Evolutionary conservation across 2,888 invertebrate genomes (phyloP).

Genomic region (Drosophila lacicola): DNA sequence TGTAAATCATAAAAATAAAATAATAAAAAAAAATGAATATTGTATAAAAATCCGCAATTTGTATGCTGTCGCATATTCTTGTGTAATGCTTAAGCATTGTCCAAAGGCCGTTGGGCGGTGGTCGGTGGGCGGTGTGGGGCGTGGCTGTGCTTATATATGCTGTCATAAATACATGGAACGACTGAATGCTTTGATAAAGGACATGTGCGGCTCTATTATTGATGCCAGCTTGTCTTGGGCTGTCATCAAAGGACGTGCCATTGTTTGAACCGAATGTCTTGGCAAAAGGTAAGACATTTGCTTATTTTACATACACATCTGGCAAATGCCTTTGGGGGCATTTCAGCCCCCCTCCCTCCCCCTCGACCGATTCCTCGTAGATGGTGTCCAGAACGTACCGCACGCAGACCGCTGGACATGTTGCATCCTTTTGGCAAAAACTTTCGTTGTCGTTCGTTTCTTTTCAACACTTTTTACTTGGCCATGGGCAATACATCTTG

Average conservation of each 20-base stretch:
- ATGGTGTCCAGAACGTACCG: constrained; percentile 25
- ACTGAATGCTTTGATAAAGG: constrained; percentile 67
- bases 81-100: constrained; percentile 67
- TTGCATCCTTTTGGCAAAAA: constrained; percentile 69
- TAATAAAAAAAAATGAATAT: not conserved
- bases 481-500: constrained; percentile 78
- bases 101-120: constrained; percentile 33
- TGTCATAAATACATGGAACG: constrained; percentile 65
- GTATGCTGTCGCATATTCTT: constrained; percentile 78
- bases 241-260: constrained; percentile 67
- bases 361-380: too few species aligned
- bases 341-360: not conserved
- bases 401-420: constrained; percentile 75
- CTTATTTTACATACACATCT: constrained; percentile 67
- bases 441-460: constrained; percentile 64
- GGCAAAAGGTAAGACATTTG: constrained; percentile 71
- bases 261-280: constrained; percentile 73
- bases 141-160: constrained; percentile 16
- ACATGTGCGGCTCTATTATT: constrained; percentile 70
- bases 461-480: constrained; percentile 70
- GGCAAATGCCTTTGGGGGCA: constrained; percentile 56
- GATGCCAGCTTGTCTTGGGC: constrained; percentile 55
- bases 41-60: constrained; percentile 78
- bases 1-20: constrained; percentile 66
- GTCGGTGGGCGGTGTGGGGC: not conserved